phyloP scores from a whole-genome alignment of 2,888 invertebrate species.

The Thera britannica region DNA sequence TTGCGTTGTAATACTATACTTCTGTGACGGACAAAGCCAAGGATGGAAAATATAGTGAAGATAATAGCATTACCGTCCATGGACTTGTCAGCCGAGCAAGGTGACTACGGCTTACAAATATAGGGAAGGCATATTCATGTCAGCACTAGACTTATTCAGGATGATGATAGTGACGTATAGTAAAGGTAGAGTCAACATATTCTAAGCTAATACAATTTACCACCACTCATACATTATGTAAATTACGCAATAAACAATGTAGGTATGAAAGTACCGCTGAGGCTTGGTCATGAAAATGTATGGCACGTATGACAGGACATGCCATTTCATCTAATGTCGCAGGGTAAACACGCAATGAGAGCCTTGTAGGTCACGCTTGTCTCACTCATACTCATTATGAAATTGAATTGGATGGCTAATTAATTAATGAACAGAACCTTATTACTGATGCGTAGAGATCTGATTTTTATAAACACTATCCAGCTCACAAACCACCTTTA shows the following conservation, averaged over 20 bases:
- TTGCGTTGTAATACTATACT: neutral
- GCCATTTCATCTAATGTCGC: constrained; percentile 20
- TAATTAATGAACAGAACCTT: neutral
- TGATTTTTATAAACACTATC: neutral
- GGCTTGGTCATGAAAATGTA: constrained; percentile 22
- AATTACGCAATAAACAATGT: no score
- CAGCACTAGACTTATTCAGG: neutral
- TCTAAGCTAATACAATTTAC: no score
- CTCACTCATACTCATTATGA: neutral
- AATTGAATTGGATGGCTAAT: neutral
- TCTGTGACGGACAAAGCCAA: constrained; percentile 2
- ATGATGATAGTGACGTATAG: neutral
- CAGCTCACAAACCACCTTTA: neutral
- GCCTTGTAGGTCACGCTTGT: constrained; percentile 17
- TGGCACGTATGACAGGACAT: constrained; percentile 20
- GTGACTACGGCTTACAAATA: no score
- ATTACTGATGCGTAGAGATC: neutral
- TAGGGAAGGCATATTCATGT: neutral
- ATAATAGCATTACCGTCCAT: neutral
- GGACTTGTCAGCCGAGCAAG: no score
- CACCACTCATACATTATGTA: no score
- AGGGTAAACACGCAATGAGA: constrained; percentile 23
- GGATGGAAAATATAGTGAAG: neutral
- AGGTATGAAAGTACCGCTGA: neutral
- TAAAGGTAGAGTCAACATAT: no score